These are phyloP conservation scores for Drosophila neocordata DNA, from an alignment of 1,140 invertebrate species.

Conservation along the genomic window DNA sequence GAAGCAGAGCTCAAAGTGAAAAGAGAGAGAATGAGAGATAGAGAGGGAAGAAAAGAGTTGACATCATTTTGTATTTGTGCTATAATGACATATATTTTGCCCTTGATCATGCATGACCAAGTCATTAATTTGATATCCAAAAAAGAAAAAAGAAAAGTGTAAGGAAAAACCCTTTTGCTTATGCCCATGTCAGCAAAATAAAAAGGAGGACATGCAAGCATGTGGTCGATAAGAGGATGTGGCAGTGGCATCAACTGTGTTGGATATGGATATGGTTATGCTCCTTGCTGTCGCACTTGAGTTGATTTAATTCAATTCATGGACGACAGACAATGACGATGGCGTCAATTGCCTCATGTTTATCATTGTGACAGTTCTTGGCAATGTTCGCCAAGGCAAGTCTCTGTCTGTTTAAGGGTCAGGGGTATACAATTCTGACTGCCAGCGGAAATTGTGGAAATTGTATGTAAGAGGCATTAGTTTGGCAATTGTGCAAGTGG, in stretches of 20 bases:
- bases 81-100: conserved; percentile 50
- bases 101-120: conserved; percentile 64
- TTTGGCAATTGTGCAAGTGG: conserved; percentile 61
- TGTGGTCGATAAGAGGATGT: neutral
- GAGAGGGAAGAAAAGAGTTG: conserved; percentile 3
- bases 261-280: conserved; percentile 4
- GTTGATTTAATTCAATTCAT: conserved; percentile 82
- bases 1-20: conserved; percentile 45
- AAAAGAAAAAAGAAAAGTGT: conserved; percentile 14
- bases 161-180: conserved; percentile 37
- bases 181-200: conserved; percentile 44
- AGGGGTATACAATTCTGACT: conserved; percentile 7
- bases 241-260: neutral
- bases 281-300: conserved; percentile 67
- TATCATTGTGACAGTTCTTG: conserved; percentile 73
- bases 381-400: neutral
- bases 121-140: conserved; percentile 60
- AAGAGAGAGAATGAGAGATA: conserved; percentile 11
- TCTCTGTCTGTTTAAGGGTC: too few species aligned
- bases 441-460: conserved; percentile 60
- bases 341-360: conserved; percentile 79
- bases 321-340: conserved; percentile 79
- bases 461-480: conserved; percentile 69
- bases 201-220: neutral
- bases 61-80: conserved; percentile 23